Evolutionary conservation across 2,888 invertebrate genomes (phyloP), one percentile per base, ranked within the genome.

Genomic region (Polietes domitor): DNA sequence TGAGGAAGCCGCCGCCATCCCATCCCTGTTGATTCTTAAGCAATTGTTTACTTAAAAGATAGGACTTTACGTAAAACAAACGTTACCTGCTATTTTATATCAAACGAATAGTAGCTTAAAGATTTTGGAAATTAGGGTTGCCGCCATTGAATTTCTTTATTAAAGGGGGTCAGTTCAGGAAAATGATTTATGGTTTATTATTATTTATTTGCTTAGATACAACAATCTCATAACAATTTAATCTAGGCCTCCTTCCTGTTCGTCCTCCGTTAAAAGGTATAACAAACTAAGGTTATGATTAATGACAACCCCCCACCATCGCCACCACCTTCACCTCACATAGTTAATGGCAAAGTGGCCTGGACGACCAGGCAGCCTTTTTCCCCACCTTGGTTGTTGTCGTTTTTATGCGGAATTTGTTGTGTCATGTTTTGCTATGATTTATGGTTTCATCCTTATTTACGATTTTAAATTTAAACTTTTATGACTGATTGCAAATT

Each of bases 401-500:
- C 6, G 19, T 10, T 9, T 55, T 15, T 17, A 53, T 19, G 3
- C 21, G 19, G 10, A 15, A 15, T 58, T 26, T 61, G 61, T 28
- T 28, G 9, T 61, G 61, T 61, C 61, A 61, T 28, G 61, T 61
- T 61, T 61, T 61, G 26, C 28, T 61, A 58, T 61, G 61, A 61
- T 61, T 61, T 61, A 61, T 61, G 61, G 61, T 28, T 61, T 61
- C 32, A 28, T 28, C 26, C 61, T n/a, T 17, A 61, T 61, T 61
- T 28, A 17, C 61, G n/a, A 28, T 28, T 71, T 71, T n/a, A 68
- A 68, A 68, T 72, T 72, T 17, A 15, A 55, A 37, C 53, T 32
- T 72, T 72, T 55, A 72, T 72, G 55, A 72, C 26, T 55, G 55
- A 72, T 68, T 21, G 68, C 12, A 41, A 43, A 68, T 68, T 68